Evolutionary conservation across 2,797 vertebrate genomes (phyloP), one percentile per base, ranked within the genome.

Genomic region (Crenuchus spilurus): DNA sequence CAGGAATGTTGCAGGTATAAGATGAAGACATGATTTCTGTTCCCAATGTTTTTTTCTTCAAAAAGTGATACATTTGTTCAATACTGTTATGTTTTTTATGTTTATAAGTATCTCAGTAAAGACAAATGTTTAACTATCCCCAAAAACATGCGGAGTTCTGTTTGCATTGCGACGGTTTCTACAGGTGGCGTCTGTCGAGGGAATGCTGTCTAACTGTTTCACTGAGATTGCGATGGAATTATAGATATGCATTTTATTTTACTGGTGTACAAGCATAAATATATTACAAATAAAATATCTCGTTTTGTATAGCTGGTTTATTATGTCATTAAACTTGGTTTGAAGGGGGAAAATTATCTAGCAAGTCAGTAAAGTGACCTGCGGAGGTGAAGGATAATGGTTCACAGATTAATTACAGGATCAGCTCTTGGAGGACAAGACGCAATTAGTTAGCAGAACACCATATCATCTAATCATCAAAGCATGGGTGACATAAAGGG

Each of bases 221-320:
- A 91, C 92, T 86, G 87, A 90, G 92, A 94, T 86, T 92, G 94
- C 92, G 88, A 94, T 93, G 94, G 92, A 94, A 92, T 86, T 92
- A 97, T 94, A 96, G 94, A 98, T 95, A 97, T 94, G 95, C 94
- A 96, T 98, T 98, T 97, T 97, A 99, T 98, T 99, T 99, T 99
- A 96, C 94, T 97, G 96, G 95, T 99, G 96, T 97, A 97, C 94
- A 95, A 97, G 94, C 95, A 96, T 93, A 94, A 92, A 93, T 93
- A 94, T 94, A 94, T 93, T 92, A 94, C 91, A 86, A 94, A 94
- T 94, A 94, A 94, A 94, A 92, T 85, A 90, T 93, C 90, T 92
- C 91, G 85, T 94, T 94, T 94, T 91, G 16, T 94, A 94, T 26
- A 82, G 77, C 13, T 74, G 79, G 72, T 81, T 69, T 81, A 35